These are phyloP conservation scores for Gymnogyps californianus DNA, from an alignment of 2,113 vertebrate species.

Conservation along the genomic window DNA sequence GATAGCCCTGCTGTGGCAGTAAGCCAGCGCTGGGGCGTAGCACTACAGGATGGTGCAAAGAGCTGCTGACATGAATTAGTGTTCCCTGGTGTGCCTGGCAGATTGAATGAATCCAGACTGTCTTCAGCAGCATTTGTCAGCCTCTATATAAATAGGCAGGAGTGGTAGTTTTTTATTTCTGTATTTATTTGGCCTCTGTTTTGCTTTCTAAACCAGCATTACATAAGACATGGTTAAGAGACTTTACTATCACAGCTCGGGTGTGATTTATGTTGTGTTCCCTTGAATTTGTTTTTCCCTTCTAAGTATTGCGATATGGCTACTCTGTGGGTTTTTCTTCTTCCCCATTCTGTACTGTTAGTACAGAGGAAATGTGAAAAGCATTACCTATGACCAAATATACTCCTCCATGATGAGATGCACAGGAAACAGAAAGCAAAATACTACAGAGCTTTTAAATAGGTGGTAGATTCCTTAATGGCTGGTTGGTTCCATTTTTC, in stretches of 20 bases:
- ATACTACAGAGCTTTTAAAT: neutral
- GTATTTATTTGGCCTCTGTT: neutral
- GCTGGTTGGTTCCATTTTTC: neutral
- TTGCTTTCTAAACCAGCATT: neutral
- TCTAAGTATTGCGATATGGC: neutral
- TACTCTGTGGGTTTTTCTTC: neutral
- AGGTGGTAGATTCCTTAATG: neutral
- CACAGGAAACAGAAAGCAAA: neutral
- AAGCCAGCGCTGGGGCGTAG: neutral
- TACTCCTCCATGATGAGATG: neutral
- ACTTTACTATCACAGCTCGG: neutral
- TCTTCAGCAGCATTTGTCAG: constrained; percentile 32
- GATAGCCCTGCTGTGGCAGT: neutral
- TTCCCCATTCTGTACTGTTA: neutral
- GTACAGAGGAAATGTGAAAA: neutral
- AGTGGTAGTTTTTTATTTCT: neutral
- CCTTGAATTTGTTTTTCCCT: neutral
- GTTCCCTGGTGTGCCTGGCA: constrained; percentile 21
- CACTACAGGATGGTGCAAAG: neutral
- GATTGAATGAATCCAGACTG: neutral
- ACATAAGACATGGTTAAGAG: neutral
- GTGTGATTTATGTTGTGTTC: neutral
- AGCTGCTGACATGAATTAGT: neutral
- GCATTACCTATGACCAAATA: neutral
- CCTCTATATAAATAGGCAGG: neutral